Base-by-base conservation (phyloP, 2,888 invertebrate species). In the Xestia c-nigrum region DNA sequence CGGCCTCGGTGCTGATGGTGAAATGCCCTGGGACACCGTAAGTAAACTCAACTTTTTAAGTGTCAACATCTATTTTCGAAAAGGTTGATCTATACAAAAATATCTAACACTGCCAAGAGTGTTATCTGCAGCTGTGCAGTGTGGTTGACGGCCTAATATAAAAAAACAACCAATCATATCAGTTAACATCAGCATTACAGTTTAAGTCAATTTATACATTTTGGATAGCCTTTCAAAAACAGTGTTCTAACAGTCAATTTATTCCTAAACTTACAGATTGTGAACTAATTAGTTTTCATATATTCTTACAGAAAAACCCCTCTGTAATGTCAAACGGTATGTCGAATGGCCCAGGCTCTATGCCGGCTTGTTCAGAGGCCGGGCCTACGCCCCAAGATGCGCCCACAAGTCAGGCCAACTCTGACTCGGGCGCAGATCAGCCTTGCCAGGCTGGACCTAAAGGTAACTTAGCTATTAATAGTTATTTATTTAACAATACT, bases 1-100 rank as follows among this genome's bases (percentile, higher is more conserved):
- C 95, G 96, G 96, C 95, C 95, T 97, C 96, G 96, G 96, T 95
- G 96, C 96, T 95, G 97, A 97, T 95, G 97, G 96, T 95, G 97
- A 97, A 95, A 96, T 97, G 95, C 96, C 97, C 93, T 97, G 97
- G 97, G 96, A 97, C 95, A 96, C 96, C 96, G 97, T 97, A 88
- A 96, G 96, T 95, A 66, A 7, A 70, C 57, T 59, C 70, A 0
- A 21, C 31, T 40, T 64, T 46, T 57, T 5, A 1, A 10, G 3
- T 5, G 1, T 52, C 19, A 16, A 21, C n/a, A 14, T 1, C 0
- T 1, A 21, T 5, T 46, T 61, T 70, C 31, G 12, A 14, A 76
- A 38, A 76, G 1, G 0, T 12, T 19, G 19, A n/a, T 31, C 12
- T 9, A 16, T 3, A 16, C 9, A 40, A 14, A 21, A 61, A 40